phyloP scores from a whole-genome alignment of 2,797 vertebrate genomes.

The Intellagama lesueurii region DNA sequence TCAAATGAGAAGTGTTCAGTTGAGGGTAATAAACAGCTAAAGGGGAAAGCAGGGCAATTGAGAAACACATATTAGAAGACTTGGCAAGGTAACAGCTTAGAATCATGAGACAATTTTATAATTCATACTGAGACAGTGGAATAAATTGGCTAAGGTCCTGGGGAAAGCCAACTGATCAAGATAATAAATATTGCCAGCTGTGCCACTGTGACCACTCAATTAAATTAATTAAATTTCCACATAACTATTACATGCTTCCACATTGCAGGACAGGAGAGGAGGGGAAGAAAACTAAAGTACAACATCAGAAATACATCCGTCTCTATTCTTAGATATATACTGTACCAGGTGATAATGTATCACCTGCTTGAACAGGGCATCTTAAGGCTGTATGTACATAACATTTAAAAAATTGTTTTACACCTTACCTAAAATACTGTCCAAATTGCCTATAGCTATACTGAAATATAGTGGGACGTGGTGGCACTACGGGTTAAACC shows the following conservation, averaged over 20 bases:
- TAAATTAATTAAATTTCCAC: slow-evolving; percentile 25
- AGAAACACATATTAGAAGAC: slow-evolving; percentile 51
- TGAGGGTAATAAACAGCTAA: slow-evolving; percentile 92
- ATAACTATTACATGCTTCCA: not conserved
- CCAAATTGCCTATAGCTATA: too few species aligned
- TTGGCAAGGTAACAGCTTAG: slow-evolving; percentile 26
- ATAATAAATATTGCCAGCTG: slow-evolving; percentile 11
- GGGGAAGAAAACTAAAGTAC: not conserved
- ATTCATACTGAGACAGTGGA: slow-evolving; percentile 60
- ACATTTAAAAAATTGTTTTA: too few species aligned
- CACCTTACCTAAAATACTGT: too few species aligned
- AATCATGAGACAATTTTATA: slow-evolving; percentile 51
- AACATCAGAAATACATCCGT: slow-evolving; percentile 5
- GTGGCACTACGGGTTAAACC: too few species aligned
- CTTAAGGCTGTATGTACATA: too few species aligned
- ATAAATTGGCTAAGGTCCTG: slow-evolving; percentile 25
- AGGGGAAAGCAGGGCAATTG: slow-evolving; percentile 20
- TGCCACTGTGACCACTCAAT: slow-evolving; percentile 19
- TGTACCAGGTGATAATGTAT: not conserved
- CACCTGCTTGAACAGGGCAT: slow-evolving; percentile 9
- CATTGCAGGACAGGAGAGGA: not conserved
- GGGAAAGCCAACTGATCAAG: slow-evolving; percentile 33
- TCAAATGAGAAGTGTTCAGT: slow-evolving; percentile 89
- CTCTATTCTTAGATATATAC: slow-evolving; percentile 15
- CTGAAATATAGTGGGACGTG: too few species aligned